Evolutionary conservation across 2,113 vertebrate species (phyloP).

Genomic region (Isichthys henryi): DNA sequence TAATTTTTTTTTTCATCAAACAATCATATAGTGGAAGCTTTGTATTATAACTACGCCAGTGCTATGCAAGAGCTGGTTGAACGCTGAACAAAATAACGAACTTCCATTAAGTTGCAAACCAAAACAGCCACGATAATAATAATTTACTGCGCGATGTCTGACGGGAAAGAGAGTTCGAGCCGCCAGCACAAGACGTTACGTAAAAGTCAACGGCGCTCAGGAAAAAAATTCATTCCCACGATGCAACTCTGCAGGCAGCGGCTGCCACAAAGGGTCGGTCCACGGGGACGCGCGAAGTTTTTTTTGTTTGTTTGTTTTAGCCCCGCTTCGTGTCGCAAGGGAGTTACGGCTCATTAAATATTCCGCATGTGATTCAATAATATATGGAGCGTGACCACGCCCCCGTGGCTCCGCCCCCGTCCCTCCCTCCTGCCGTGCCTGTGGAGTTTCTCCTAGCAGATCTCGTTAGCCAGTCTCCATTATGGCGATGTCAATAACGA

Average conservation of each 20-base stretch:
- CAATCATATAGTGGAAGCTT: background rate
- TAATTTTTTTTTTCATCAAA: background rate
- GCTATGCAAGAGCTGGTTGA: background rate
- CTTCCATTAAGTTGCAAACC: background rate
- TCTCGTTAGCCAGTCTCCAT: slow-evolving; percentile 23
- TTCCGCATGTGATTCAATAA: slow-evolving; percentile 22
- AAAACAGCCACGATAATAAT: background rate
- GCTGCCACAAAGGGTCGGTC: background rate
- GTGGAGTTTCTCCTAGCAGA: slow-evolving; percentile 19
- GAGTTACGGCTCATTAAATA: slow-evolving; percentile 13
- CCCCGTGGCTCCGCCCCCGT: slow-evolving; percentile 3
- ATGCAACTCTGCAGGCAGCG: background rate
- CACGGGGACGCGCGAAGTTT: background rate
- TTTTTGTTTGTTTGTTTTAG: background rate
- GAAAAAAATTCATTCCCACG: slow-evolving; percentile 46
- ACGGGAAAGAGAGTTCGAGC: slow-evolving; percentile 12
- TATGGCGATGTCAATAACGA: slow-evolving; percentile 45
- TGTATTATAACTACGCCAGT: background rate
- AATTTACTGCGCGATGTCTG: background rate
- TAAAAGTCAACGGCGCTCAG: background rate
- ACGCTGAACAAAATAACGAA: background rate
- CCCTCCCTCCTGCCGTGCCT: slow-evolving; percentile 5
- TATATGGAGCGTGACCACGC: background rate
- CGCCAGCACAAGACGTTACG: background rate
- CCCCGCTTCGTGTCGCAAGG: background rate